These are phyloP conservation scores for Phoxinus phoxinus DNA, from an alignment of 2,113 vertebrate species.

Conservation along the genomic window DNA sequence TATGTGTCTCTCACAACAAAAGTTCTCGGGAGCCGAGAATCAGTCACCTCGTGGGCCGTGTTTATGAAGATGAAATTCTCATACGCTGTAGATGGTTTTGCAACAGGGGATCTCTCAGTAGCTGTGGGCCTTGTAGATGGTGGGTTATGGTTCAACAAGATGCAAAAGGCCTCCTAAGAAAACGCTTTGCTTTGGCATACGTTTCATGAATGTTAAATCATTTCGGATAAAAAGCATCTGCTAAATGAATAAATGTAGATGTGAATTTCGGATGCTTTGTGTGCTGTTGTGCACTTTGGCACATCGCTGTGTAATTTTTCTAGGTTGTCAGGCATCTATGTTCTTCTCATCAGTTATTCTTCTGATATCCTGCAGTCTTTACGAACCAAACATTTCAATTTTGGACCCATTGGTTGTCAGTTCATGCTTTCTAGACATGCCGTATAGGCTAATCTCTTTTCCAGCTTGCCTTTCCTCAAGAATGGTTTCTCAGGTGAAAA, in stretches of 20 bases:
- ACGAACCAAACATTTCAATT: neutral
- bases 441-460: neutral
- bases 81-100: neutral
- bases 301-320: neutral
- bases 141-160: slow-evolving; percentile 1
- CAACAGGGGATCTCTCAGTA: neutral
- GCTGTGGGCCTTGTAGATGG: neutral
- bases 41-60: slow-evolving; percentile 1
- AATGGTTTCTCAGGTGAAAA: neutral
- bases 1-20: neutral
- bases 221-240: slow-evolving; percentile 1
- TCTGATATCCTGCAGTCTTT: slow-evolving; percentile 14
- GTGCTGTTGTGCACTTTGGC: neutral
- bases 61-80: neutral
- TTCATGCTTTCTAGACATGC: neutral
- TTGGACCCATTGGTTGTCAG: neutral
- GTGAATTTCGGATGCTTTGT: neutral
- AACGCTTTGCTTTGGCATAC: neutral
- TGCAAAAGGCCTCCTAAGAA: neutral
- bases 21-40: neutral
- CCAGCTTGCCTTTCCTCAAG: neutral
- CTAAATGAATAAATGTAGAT: slow-evolving; percentile 15
- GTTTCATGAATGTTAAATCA: neutral
- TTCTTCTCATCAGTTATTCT: slow-evolving; percentile 19
- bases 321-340: neutral